These are phyloP conservation scores for Papilio helenus DNA, from an alignment of 1,140 invertebrate genomes.

Conservation along the genomic window DNA sequence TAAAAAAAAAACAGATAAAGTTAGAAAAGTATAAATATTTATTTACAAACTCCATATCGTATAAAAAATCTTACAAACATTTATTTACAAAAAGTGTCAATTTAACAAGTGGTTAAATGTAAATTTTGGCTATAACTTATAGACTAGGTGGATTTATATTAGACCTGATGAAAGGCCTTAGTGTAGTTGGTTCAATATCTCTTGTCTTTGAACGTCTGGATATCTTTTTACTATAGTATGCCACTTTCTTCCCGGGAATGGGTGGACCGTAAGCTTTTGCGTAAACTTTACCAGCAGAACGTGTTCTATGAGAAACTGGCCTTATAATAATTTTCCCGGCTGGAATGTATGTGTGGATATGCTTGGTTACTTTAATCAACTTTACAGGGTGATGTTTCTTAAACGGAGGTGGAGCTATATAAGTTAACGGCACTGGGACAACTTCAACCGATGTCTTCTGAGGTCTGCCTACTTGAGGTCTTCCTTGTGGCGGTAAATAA, in stretches of 20 bases:
- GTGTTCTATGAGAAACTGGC: conserved; percentile 54
- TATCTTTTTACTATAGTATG: conserved; percentile 49
- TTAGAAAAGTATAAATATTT: conserved; percentile 60
- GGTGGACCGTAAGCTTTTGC: conserved; percentile 52
- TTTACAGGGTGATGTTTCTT: conserved; percentile 45
- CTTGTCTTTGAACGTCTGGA: conserved; percentile 48
- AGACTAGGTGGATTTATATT: conserved; percentile 63
- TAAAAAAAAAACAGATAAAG: conserved; percentile 6
- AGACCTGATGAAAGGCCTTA: conserved; percentile 59
- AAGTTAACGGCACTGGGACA: conserved; percentile 69
- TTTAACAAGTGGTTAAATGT: conserved; percentile 59
- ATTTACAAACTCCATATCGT: conserved; percentile 50
- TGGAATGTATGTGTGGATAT: conserved; percentile 68
- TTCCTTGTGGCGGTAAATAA: neutral
- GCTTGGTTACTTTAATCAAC: conserved; percentile 53
- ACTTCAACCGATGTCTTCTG: conserved; percentile 74
- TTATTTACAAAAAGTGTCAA: conserved; percentile 55
- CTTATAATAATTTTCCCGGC: conserved; percentile 66
- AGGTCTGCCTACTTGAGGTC: conserved; percentile 47
- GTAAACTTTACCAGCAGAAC: conserved; percentile 47
- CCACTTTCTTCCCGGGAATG: conserved; percentile 44
- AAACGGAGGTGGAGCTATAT: conserved; percentile 72
- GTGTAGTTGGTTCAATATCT: conserved; percentile 66
- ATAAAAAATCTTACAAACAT: conserved; percentile 28
- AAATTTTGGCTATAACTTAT: conserved; percentile 45